Conservation (phyloP, 2,797 vertebrate genomes). For the Molothrus aeneus region DNA sequence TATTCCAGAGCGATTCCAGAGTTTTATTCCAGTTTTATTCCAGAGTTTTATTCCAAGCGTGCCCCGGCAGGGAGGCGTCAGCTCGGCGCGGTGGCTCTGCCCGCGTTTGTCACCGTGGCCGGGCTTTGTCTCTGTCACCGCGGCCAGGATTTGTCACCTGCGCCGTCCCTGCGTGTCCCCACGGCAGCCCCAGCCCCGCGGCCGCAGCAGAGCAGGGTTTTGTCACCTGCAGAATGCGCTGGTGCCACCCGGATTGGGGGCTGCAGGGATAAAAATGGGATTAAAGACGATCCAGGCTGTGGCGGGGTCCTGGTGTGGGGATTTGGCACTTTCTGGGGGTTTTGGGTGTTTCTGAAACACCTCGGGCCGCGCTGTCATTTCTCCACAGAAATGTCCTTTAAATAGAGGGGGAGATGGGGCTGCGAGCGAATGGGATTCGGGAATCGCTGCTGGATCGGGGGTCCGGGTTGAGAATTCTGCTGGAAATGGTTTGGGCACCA, state of each 20-base stretch:
- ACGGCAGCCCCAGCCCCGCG: neutral
- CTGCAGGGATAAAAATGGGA: accelerated
- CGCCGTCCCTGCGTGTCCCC: neutral
- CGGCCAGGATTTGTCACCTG: accelerated
- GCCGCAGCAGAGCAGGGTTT: accelerated
- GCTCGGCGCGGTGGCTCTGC: neutral
- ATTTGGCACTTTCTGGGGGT: accelerated
- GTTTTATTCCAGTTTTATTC: neutral
- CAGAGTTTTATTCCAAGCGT: neutral
- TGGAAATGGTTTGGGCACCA: neutral
- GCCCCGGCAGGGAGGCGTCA: neutral
- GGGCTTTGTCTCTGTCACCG: neutral
- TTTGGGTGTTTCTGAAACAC: neutral
- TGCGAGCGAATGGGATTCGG: neutral
- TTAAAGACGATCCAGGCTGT: neutral
- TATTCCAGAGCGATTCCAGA: no score
- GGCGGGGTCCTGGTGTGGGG: accelerated
- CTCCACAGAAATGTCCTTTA: neutral
- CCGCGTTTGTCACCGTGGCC: neutral
- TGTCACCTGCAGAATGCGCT: accelerated
- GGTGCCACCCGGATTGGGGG: no score
- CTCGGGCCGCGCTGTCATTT: accelerated
- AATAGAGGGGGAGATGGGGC: neutral
- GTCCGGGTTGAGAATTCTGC: neutral
- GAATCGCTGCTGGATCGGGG: constrained; percentile 15